phyloP scores from a whole-genome alignment of 2,888 invertebrate genomes.

The Idaea aversata region DNA sequence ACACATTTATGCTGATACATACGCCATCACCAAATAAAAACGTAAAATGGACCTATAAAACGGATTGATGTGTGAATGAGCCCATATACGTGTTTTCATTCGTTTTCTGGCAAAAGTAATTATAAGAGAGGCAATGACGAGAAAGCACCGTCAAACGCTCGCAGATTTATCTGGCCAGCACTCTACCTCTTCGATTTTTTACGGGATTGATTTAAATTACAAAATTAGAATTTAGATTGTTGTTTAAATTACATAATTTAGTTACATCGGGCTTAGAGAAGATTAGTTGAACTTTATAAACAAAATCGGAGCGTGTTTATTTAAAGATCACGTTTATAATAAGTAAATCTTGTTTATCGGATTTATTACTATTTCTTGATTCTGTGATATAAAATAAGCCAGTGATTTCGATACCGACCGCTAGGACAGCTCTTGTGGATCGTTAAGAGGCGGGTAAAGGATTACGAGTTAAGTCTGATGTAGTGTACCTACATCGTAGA shows the following conservation, averaged over 20 bases:
- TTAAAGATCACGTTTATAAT: background rate
- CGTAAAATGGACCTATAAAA: no score
- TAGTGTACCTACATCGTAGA: background rate
- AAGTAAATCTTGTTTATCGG: background rate
- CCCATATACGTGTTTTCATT: no score
- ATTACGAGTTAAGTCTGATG: background rate
- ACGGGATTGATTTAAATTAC: background rate
- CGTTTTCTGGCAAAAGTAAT: no score
- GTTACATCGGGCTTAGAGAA: background rate
- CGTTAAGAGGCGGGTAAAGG: background rate
- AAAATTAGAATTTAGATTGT: slow-evolving; percentile 4
- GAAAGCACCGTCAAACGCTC: no score
- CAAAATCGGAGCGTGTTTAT: background rate
- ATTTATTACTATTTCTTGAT: background rate
- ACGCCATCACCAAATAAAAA: no score
- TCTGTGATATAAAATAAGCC: background rate
- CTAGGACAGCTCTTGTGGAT: background rate
- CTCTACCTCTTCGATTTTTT: background rate
- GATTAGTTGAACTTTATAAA: background rate
- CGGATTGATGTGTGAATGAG: no score
- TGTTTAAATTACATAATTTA: slow-evolving; percentile 9
- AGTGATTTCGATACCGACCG: background rate
- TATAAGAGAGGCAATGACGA: no score
- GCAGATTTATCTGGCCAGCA: no score
- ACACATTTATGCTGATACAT: no score